Conservation (phyloP, 2,113 vertebrate genomes). For the Pagrus major region DNA sequence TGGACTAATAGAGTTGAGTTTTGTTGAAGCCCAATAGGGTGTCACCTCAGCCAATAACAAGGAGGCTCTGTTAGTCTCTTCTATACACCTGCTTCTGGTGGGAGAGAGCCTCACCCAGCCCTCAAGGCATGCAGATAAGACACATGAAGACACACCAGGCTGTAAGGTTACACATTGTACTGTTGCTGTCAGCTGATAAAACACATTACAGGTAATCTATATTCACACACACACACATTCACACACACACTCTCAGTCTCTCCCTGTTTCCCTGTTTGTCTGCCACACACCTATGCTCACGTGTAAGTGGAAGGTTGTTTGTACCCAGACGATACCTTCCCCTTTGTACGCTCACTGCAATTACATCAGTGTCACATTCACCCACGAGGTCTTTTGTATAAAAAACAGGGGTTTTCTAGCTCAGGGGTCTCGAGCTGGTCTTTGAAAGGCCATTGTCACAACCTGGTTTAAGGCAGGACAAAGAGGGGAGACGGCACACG, state of each 20-base stretch:
- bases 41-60: constrained; percentile 35
- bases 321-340: constrained; percentile 28
- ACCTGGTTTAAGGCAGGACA: neutral
- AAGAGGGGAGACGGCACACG: neutral
- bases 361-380: constrained; percentile 57
- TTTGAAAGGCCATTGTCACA: constrained; percentile 34
- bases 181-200: neutral
- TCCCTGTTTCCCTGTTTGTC: neutral
- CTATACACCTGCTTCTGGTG: constrained; percentile 42
- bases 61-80: constrained; percentile 32
- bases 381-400: constrained; percentile 34
- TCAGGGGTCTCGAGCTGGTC: constrained; percentile 36
- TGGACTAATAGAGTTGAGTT: constrained; percentile 13
- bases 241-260: neutral
- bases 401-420: constrained; percentile 28
- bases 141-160: neutral
- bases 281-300: neutral
- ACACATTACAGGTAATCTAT: neutral
- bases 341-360: constrained; percentile 48
- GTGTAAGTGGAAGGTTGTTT: constrained; percentile 22
- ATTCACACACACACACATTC: neutral
- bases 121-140: constrained; percentile 30
- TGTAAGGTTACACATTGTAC: constrained; percentile 10
- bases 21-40: constrained; percentile 28
- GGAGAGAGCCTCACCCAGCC: constrained; percentile 52